Conservation (phyloP, 1,140 invertebrate species). For the Cydia splendana region DNA sequence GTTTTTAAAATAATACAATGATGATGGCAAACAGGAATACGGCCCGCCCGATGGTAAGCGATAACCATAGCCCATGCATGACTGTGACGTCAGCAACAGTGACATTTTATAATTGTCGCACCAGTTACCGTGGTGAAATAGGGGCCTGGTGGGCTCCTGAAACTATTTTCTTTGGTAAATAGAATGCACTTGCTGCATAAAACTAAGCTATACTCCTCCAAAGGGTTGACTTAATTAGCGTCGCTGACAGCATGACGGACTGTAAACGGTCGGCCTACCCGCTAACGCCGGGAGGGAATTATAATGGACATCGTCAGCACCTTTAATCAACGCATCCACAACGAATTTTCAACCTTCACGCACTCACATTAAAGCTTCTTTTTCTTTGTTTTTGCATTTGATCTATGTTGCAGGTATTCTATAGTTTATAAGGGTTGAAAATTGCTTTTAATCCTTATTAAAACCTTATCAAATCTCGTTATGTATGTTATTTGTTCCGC, state of each 20-base stretch:
- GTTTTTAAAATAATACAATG: too few relatives aligned
- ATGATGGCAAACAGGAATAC: too few relatives aligned
- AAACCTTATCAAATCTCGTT: not conserved
- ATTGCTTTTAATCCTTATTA: not conserved
- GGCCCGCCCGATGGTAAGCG: too few relatives aligned
- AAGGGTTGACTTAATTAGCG: conserved; percentile 16
- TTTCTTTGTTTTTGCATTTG: not conserved
- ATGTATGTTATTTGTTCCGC: too few relatives aligned
- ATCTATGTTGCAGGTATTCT: not conserved
- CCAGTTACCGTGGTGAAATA: too few relatives aligned
- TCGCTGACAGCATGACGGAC: conserved; percentile 5
- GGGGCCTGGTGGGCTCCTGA: too few relatives aligned
- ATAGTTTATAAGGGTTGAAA: not conserved
- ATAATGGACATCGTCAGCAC: not conserved
- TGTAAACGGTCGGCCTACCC: not conserved
- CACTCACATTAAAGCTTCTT: not conserved
- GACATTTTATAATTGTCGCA: too few relatives aligned
- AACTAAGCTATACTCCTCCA: not conserved
- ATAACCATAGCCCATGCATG: too few relatives aligned
- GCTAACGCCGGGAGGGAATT: not conserved
- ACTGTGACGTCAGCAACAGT: too few relatives aligned
- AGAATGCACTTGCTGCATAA: not conserved
- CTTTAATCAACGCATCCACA: not conserved
- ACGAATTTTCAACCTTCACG: not conserved
- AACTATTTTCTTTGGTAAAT: too few relatives aligned